phyloP scores from a whole-genome alignment of 2,797 vertebrate genomes.

The Myotis pilosus region DNA sequence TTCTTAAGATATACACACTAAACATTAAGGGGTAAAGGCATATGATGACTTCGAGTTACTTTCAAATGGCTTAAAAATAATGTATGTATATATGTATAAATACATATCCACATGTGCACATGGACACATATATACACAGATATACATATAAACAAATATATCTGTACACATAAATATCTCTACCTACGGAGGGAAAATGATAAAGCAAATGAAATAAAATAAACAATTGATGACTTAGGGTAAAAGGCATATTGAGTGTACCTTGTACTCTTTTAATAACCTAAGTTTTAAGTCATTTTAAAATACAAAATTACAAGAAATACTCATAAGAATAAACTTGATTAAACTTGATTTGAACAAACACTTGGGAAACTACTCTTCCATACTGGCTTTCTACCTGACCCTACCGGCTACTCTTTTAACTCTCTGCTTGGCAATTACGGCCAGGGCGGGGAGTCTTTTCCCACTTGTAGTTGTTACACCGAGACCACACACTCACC shows the following conservation, averaged over 20 bases:
- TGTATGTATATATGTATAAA: neutral
- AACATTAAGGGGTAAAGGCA: neutral
- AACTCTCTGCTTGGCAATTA: neutral
- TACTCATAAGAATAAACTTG: neutral
- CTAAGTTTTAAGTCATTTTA: conserved; percentile 1
- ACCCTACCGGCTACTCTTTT: neutral
- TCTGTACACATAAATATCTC: neutral
- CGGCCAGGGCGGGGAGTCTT: neutral
- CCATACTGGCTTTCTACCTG: neutral
- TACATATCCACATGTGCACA: neutral
- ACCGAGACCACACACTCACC: neutral
- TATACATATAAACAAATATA: neutral
- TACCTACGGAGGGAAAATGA: neutral
- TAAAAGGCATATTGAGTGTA: neutral
- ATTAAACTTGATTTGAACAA: neutral
- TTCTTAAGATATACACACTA: neutral
- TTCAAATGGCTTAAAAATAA: neutral
- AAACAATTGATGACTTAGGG: neutral
- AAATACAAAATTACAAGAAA: neutral
- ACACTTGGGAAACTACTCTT: neutral
- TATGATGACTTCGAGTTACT: neutral
- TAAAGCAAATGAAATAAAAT: neutral
- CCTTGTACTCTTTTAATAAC: neutral
- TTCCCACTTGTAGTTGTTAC: neutral
- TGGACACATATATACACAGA: neutral